These are phyloP conservation scores for Leptodirus hochenwartii DNA, from an alignment of 2,888 invertebrate genomes.

Conservation along the genomic window DNA sequence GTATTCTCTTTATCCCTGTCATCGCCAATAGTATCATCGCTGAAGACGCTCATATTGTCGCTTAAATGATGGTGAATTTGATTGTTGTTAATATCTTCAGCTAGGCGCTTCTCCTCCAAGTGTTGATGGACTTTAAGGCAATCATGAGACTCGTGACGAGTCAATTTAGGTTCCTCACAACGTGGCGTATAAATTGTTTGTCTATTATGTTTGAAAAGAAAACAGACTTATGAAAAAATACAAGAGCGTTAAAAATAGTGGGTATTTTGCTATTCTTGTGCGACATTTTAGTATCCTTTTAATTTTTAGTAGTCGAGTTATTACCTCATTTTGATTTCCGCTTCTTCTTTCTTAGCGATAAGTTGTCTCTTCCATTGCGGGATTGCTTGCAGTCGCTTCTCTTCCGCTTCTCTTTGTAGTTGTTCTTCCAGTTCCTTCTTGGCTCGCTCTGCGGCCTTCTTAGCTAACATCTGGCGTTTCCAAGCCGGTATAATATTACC, in stretches of 20 bases:
- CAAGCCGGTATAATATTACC: slow-evolving; percentile 85
- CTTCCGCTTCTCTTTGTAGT: slow-evolving; percentile 66
- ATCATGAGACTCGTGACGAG: too few relatives aligned
- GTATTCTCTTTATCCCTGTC: not conserved
- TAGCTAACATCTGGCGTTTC: slow-evolving; percentile 90
- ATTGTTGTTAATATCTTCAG: slow-evolving; percentile 21
- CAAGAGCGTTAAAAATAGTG: too few relatives aligned
- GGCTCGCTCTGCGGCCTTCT: slow-evolving; percentile 86
- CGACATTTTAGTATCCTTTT: too few relatives aligned
- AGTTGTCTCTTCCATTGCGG: slow-evolving; percentile 91
- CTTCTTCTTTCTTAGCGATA: slow-evolving; percentile 61
- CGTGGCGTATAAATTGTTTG: slow-evolving; percentile 55
- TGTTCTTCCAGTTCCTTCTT: slow-evolving; percentile 79
- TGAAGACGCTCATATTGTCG: slow-evolving; percentile 14
- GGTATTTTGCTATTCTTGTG: too few relatives aligned
- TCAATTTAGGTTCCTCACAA: too few relatives aligned
- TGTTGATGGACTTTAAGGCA: too few relatives aligned
- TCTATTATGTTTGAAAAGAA: too few relatives aligned
- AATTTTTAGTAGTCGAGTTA: too few relatives aligned
- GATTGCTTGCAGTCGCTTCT: slow-evolving; percentile 66
- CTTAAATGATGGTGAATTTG: slow-evolving; percentile 23
- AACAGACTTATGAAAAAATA: too few relatives aligned
- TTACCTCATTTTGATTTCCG: slow-evolving; percentile 59
- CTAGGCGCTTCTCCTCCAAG: slow-evolving; percentile 16
- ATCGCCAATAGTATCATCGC: slow-evolving; percentile 12